phyloP scores from a whole-genome alignment of 2,888 invertebrate genomes.

The Augiades crinisus region DNA sequence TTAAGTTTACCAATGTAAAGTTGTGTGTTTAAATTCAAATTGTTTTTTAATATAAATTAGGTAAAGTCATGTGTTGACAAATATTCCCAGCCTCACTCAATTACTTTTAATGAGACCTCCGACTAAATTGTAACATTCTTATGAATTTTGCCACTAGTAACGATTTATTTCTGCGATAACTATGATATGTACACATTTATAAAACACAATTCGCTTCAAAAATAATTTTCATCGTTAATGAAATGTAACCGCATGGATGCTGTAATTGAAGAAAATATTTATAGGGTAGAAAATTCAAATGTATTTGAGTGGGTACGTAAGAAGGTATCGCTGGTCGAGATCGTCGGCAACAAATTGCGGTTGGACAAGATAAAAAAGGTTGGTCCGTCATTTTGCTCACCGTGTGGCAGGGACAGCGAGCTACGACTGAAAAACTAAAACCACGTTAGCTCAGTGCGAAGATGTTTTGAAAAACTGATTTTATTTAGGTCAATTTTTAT shows the following conservation, averaged over 20 bases:
- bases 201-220: neutral
- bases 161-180: too few species aligned
- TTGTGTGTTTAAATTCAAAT: too few species aligned
- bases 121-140: too few species aligned
- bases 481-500: constrained; percentile 32
- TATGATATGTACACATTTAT: too few species aligned
- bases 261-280: constrained; percentile 55
- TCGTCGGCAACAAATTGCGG: constrained; percentile 77
- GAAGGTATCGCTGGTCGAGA: constrained; percentile 65
- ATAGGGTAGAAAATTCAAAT: constrained; percentile 64
- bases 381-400: constrained; percentile 77
- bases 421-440: constrained; percentile 56
- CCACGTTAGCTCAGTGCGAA: constrained; percentile 31
- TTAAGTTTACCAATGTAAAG: too few species aligned
- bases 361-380: constrained; percentile 77
- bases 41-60: too few species aligned
- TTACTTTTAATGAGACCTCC: too few species aligned
- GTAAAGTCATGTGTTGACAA: too few species aligned
- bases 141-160: too few species aligned
- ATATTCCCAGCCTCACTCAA: too few species aligned
- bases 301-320: constrained; percentile 44
- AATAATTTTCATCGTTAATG: constrained; percentile 5
- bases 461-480: constrained; percentile 61
- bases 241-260: constrained; percentile 16
- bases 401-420: constrained; percentile 60